A percentile compares a stretch with the other conserved stretches of the same genome.
Conservation (phyloP, 2,888 invertebrate species). For the Pocota personata region DNA sequence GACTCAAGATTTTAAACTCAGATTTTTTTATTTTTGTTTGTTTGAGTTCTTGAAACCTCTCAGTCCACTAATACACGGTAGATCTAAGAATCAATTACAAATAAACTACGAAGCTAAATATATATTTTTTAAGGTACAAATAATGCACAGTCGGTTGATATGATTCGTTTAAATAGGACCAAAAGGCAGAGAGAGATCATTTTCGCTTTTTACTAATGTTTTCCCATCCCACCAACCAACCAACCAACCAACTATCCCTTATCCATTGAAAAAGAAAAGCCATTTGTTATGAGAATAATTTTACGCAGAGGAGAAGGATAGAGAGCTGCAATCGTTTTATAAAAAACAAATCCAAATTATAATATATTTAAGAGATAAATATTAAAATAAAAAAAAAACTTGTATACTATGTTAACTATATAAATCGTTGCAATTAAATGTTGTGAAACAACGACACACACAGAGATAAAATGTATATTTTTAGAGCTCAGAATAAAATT, state of each 20-base stretch:
- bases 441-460: conserved; percentile 65
- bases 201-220: conserved; percentile 74
- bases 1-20: not conserved
- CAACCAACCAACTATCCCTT: conserved; percentile 47
- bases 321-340: conserved; percentile 77
- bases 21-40: not conserved
- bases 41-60: not conserved
- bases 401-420: conserved; percentile 48
- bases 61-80: conserved; percentile 5
- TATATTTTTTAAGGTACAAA: not conserved
- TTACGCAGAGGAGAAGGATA: conserved; percentile 81
- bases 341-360: conserved; percentile 45
- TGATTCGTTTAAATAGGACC: conserved; percentile 75
- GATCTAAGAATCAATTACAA: not conserved
- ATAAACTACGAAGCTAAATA: not conserved
- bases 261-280: conserved; percentile 33
- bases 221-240: conserved; percentile 46
- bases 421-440: conserved; percentile 58
- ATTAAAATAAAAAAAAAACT: conserved; percentile 32
- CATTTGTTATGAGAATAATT: conserved; percentile 44
- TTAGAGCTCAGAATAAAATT: conserved; percentile 66
- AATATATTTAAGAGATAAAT: conserved; percentile 55
- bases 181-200: conserved; percentile 71
- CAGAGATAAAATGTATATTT: conserved; percentile 66
- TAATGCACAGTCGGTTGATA: conserved; percentile 21